Evolutionary conservation across 1,140 invertebrate species (phyloP).

Genomic region (Oedothorax gibbosus): DNA sequence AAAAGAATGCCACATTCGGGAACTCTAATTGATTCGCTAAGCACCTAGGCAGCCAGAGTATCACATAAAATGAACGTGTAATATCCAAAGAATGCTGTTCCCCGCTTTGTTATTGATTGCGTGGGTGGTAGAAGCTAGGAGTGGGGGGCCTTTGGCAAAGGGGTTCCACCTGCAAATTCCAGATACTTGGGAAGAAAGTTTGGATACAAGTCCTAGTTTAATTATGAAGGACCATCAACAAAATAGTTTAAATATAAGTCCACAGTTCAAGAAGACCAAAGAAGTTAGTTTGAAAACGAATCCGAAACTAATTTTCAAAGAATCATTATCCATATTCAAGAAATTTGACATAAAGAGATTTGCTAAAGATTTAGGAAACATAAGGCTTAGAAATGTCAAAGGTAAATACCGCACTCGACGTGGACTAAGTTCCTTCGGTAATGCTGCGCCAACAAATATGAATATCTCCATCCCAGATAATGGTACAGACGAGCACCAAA

Average conservation of each 20-base stretch:
- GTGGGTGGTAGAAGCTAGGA: conserved; percentile 32
- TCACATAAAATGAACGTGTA: conserved; percentile 43
- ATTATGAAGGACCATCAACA: not conserved
- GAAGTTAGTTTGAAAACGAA: too few relatives aligned
- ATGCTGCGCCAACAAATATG: conserved; percentile 36
- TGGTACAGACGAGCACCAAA: conserved; percentile 8
- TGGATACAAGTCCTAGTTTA: not conserved
- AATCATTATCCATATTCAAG: too few relatives aligned
- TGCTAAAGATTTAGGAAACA: too few relatives aligned
- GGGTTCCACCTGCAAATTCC: conserved; percentile 43
- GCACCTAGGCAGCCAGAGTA: not conserved
- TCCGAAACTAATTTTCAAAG: too few relatives aligned
- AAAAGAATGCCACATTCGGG: conserved; percentile 44
- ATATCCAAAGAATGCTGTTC: conserved; percentile 52
- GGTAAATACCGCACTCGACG: not conserved
- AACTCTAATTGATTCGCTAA: conserved; percentile 54
- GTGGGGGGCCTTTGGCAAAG: conserved; percentile 20
- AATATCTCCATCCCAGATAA: conserved; percentile 27
- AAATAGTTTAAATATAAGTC: too few relatives aligned
- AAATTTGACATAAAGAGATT: too few relatives aligned
- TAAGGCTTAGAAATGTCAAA: conserved; percentile 13
- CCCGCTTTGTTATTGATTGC: conserved; percentile 53
- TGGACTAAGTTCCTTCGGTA: not conserved
- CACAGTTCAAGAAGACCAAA: too few relatives aligned
- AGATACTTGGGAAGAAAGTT: not conserved